phyloP scores from a whole-genome alignment of 2,113 vertebrate species.

The Phainopepla nitens region DNA sequence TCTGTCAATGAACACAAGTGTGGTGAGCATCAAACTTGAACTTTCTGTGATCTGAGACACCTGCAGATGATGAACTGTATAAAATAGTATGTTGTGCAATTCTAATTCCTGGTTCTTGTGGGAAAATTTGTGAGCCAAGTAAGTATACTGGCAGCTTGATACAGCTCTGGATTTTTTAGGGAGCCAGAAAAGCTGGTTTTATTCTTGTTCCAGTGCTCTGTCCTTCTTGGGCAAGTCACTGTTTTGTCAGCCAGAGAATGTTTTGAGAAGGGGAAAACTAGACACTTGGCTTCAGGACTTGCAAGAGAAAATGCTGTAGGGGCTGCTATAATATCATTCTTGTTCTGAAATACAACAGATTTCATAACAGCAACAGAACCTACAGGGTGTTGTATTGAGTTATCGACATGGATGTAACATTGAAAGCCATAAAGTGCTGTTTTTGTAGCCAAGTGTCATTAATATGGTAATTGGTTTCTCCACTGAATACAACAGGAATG shows the following conservation, averaged over 20 bases:
- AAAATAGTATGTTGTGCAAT: neutral
- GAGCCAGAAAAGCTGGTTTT: neutral
- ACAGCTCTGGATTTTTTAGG: neutral
- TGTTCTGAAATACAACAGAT: neutral
- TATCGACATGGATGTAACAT: neutral
- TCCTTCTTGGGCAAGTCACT: neutral
- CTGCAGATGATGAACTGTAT: neutral
- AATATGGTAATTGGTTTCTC: conserved; percentile 29
- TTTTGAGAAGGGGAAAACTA: neutral
- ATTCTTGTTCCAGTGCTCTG: neutral
- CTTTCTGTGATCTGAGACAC: neutral
- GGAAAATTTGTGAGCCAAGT: neutral
- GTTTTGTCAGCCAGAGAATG: neutral
- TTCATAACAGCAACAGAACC: neutral
- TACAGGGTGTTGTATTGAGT: conserved; percentile 16
- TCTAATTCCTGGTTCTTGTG: neutral
- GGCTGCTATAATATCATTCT: neutral
- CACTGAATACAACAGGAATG: neutral
- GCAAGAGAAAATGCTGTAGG: neutral
- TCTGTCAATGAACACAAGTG: accelerated
- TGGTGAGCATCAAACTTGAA: neutral
- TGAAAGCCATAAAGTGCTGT: conserved; percentile 27
- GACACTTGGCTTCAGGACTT: neutral
- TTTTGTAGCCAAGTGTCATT: conserved; percentile 28
- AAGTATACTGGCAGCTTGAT: neutral